These are phyloP conservation scores for Pygoscelis antarcticus DNA, from an alignment of 2,113 vertebrate species.

Conservation along the genomic window DNA sequence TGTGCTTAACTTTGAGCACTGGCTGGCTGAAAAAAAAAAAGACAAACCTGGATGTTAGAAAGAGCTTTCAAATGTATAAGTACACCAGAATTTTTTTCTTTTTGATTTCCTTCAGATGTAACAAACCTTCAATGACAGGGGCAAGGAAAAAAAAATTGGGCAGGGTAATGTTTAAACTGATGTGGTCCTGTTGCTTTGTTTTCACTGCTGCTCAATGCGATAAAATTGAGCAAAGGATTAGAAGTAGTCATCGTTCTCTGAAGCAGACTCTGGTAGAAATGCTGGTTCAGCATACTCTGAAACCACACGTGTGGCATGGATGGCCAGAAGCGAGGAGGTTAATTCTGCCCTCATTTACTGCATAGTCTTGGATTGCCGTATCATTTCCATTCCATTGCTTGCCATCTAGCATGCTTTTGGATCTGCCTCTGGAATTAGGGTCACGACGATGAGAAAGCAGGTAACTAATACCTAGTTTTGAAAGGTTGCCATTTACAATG, in stretches of 20 bases:
- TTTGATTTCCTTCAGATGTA: background rate
- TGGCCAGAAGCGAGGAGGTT: background rate
- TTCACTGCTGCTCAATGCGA: background rate
- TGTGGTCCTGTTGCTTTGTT: background rate
- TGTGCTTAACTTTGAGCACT: background rate
- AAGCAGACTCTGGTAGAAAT: background rate
- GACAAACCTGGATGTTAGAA: background rate
- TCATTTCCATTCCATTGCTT: background rate
- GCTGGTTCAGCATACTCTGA: background rate
- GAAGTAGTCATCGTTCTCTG: background rate
- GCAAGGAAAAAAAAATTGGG: background rate
- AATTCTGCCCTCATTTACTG: background rate
- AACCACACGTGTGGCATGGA: background rate
- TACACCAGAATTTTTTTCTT: background rate
- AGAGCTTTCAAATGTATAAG: background rate
- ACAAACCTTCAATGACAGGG: background rate
- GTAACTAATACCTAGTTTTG: background rate
- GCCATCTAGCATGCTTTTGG: background rate
- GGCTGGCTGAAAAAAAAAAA: background rate
- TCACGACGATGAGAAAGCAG: background rate
- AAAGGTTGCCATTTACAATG: background rate
- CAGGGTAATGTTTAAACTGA: background rate
- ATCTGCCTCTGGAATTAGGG: background rate
- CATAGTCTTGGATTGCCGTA: background rate
- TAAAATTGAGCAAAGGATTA: background rate